Conservation (phyloP, 2,113 vertebrate genomes). For the Nibea coibor region DNA sequence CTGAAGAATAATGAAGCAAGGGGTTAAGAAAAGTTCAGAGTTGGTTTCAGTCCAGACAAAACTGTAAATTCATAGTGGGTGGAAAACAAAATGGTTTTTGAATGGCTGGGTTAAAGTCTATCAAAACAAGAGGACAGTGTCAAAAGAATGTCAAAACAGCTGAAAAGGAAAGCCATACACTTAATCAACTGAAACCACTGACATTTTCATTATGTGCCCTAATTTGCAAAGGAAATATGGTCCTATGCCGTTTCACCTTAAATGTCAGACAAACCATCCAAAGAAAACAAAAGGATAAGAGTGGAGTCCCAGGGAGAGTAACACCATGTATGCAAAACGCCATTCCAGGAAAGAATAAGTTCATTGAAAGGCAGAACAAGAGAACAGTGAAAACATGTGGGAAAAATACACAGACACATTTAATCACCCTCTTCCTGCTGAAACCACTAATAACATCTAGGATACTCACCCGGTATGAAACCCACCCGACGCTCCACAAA, state of each 20-base stretch:
- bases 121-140: conserved; percentile 45
- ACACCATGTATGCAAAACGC: conserved; percentile 28
- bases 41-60: conserved; percentile 20
- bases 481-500: conserved; percentile 12
- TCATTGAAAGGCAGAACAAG: conserved; percentile 29
- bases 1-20: conserved; percentile 18
- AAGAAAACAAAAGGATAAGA: conserved; percentile 67
- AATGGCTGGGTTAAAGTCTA: conserved; percentile 45
- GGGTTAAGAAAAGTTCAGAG: conserved; percentile 23
- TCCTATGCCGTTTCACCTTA: conserved; percentile 42
- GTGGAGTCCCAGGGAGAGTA: conserved; percentile 45
- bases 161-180: conserved; percentile 49
- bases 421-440: conserved; percentile 61
- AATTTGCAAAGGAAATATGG: conserved; percentile 63
- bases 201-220: conserved; percentile 66
- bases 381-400: conserved; percentile 18
- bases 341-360: conserved; percentile 43
- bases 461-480: conserved; percentile 21
- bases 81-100: conserved; percentile 46
- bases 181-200: conserved; percentile 61
- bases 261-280: conserved; percentile 60
- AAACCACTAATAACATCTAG: conserved; percentile 57
- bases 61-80: conserved; percentile 22
- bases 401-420: conserved; percentile 25
- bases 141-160: conserved; percentile 44